Evolutionary conservation across 2,113 vertebrate genomes (phyloP), one percentile per base, ranked within the genome.

Genomic region (Petromus typicus): DNA sequence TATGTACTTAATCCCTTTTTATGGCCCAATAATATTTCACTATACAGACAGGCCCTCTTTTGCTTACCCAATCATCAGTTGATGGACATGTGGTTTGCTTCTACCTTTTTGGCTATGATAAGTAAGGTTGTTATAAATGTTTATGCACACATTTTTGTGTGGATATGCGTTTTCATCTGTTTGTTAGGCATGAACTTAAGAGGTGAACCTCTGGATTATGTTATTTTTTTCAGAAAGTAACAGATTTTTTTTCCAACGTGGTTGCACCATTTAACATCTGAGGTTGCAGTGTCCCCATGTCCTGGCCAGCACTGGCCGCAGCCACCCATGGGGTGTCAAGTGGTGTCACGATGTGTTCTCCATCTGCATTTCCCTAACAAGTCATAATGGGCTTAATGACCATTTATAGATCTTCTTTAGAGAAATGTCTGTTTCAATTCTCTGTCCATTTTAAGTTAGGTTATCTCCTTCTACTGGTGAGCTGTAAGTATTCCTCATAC

Each of bases 141-240:
- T 5, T 4, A 1, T 0, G 5, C 11, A 7, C 16, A 14, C 1
- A 18, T 14, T 43, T 80, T 18, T 45, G 59, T 22, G 1, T 4
- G 43, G 43, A 34, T 40, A 2, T 2, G 34, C 7, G 67, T 37
- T 43, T 43, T n/a, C 7, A 20, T 56, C 61, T 37, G n/a, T n/a
- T 34, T 75, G 16, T 22, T 4, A 32, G 43, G 51, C 14, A 18
- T 2, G 27, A 27, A 83, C 37, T 2, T 57, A 40, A 37, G 17
- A 63, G 43, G 34, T 22, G 64, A 45, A 23, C 17, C 48, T 48
- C n/a, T 61, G 23, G 48, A 27, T 61, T 45, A 10, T 0, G 16
- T 0, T 78, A 32, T 30, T 23, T 71, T 37, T 40, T 20, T 4
- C 32, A 71, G 75, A 45, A 63, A 18, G 16, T 22, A 16, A 37